Evolutionary conservation across 1,140 invertebrate species (phyloP).

Genomic region (Sweltsa coloradensis): DNA sequence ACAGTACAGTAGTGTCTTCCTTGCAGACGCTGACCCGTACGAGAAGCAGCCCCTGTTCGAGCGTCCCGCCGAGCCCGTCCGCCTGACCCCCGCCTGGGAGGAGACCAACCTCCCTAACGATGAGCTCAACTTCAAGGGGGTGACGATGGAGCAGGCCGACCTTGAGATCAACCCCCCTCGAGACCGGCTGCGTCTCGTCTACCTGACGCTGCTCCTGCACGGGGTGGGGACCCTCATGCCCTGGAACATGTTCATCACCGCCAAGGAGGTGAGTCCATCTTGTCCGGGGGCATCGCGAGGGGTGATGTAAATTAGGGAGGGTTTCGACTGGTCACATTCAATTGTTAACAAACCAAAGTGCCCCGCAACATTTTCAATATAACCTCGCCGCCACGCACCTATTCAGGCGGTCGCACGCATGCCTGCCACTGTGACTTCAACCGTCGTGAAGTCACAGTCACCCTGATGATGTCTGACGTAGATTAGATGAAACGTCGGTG

Average conservation of each 20-base stretch:
- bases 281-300: too few species aligned
- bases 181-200: constrained; percentile 75
- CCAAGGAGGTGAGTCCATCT: constrained; percentile 56
- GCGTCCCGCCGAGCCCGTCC: constrained; percentile 52
- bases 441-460: too few species aligned
- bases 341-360: too few species aligned
- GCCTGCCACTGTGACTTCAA: too few species aligned
- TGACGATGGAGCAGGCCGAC: constrained; percentile 57
- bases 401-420: too few species aligned
- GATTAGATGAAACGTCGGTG: too few species aligned
- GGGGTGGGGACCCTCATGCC: constrained; percentile 93
- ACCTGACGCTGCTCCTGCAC: constrained; percentile 82
- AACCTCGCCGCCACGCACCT: too few species aligned
- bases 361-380: too few species aligned
- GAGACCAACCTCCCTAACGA: constrained; percentile 69
- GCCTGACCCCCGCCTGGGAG: constrained; percentile 76
- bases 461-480: too few species aligned
- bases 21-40: constrained; percentile 27
- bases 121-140: constrained; percentile 67
- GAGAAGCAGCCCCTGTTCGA: constrained; percentile 23
- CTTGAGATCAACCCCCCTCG: constrained; percentile 61
- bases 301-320: too few species aligned
- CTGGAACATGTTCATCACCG: constrained; percentile 99
- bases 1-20: too few species aligned
- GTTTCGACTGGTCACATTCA: too few species aligned